Base-by-base conservation (phyloP, 2,113 vertebrate species). In the Triplophysa tibetana region DNA sequence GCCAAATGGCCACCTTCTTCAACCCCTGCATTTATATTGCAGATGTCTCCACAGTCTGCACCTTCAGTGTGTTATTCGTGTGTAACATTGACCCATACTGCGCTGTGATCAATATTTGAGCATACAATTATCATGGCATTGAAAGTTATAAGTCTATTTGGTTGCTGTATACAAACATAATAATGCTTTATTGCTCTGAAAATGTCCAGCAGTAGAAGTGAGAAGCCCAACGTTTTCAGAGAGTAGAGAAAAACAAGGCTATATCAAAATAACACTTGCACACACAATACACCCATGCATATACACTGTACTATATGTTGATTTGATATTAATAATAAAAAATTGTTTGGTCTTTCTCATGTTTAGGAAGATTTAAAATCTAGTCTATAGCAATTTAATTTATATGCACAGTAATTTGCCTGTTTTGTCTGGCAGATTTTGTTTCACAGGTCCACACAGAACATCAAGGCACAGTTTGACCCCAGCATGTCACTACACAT, bases 1-100 rank as follows among this genome's bases (percentile, higher is more conserved):
- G 88, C 88, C 91, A 91, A 91, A 92, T 92, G 91, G 77, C 83
- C 64, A 52, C 62, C 78, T 66, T 65, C 52, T 64, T 89, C 88
- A 85, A 90, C 86, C 88, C 91, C 88, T 77, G 87, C 88, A 83
- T 89, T 87, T 86, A 74, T 75, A 81, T 79, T 81, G 81, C 84
- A 87, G 75, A 78, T 66, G 75, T 63, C 54, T 70, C 69, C 10
- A 24, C 65, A 63, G 77, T 45, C 56, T 62, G 60, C 66, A 50
- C 58, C 60, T 48, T 41, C 24, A 65, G 56, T 73, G 75, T 72
- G 61, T 64, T 70, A 80, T 72, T 83, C 78, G 73, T 65, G 82
- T 83, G 82, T 80, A 61, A 83, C 82, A 77, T 70, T 77, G 78
- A 77, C 82, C 64, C 66, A 69, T 69, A 56, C 83, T 84, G 70